Evolutionary conservation across 2,888 invertebrate genomes (phyloP).

Genomic region (Eulithis prunata): DNA sequence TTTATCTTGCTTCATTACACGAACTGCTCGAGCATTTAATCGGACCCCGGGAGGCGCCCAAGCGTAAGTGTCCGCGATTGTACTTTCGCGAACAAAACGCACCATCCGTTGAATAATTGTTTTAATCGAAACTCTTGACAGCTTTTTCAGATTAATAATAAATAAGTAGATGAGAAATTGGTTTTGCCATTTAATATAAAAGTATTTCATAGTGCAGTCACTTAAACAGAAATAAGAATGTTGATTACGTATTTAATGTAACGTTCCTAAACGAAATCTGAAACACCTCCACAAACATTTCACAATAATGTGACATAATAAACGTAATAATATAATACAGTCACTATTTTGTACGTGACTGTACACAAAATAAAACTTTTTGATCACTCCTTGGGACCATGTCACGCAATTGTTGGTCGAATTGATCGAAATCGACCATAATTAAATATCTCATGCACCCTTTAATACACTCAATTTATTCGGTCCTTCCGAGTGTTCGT

Average conservation of each 20-base stretch:
- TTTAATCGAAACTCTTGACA: neutral
- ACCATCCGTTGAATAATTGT: neutral
- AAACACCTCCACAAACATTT: no score
- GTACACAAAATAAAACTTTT: constrained; percentile 54
- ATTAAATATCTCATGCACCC: constrained; percentile 79
- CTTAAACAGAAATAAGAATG: no score
- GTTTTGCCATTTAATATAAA: no score
- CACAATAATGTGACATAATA: no score
- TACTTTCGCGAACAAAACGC: constrained; percentile 46
- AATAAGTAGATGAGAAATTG: no score
- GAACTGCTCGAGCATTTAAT: constrained; percentile 66
- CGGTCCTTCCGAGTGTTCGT: constrained; percentile 62
- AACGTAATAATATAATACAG: neutral
- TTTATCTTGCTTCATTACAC: constrained; percentile 79
- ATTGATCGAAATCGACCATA: constrained; percentile 75
- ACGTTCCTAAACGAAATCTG: no score
- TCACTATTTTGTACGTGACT: constrained; percentile 42
- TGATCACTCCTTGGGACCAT: constrained; percentile 63
- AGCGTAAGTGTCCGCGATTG: constrained; percentile 56
- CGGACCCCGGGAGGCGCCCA: constrained; percentile 60
- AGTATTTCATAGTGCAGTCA: no score
- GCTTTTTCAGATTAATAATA: no score
- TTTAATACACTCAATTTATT: constrained; percentile 79
- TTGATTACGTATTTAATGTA: no score
- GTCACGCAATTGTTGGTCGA: constrained; percentile 73